Conservation (phyloP, 2,888 invertebrate genomes). For the Yponomeuta malinellus region DNA sequence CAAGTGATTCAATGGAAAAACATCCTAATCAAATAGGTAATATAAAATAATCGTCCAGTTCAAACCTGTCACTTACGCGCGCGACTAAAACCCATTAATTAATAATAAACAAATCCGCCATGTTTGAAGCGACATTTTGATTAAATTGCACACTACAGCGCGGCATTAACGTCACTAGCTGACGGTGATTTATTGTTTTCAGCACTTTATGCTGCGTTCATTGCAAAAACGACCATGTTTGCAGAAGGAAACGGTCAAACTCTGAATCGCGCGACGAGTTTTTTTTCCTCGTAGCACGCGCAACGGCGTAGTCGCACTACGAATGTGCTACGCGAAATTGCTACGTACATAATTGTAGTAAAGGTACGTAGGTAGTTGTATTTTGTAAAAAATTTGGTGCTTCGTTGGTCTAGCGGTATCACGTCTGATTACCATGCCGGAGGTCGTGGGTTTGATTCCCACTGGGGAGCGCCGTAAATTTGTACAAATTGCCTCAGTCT, state of each 20-base stretch:
- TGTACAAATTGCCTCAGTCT: too few relatives aligned
- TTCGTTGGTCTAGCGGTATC: too few relatives aligned
- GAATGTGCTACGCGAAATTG: neutral
- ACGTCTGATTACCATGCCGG: too few relatives aligned
- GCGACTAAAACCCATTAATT: neutral
- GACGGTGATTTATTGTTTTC: neutral
- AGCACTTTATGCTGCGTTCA: neutral
- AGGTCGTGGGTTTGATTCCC: too few relatives aligned
- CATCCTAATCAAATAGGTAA: neutral
- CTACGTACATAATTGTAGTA: neutral
- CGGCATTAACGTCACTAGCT: neutral
- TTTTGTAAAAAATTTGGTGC: too few relatives aligned
- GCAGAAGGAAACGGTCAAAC: neutral
- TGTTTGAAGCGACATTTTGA: neutral
- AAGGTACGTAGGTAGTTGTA: neutral
- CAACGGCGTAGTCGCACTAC: neutral
- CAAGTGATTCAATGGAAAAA: neutral
- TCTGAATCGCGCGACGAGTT: neutral
- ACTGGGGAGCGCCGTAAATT: too few relatives aligned
- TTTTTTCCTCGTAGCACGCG: neutral
- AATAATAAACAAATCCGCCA: neutral
- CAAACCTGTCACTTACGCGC: neutral
- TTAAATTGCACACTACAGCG: neutral
- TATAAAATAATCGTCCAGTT: neutral
- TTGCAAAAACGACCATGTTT: neutral